Evolutionary conservation across 2,113 vertebrate species (phyloP), one percentile per base, ranked within the genome.

Genomic region (Leuciscus idus): DNA sequence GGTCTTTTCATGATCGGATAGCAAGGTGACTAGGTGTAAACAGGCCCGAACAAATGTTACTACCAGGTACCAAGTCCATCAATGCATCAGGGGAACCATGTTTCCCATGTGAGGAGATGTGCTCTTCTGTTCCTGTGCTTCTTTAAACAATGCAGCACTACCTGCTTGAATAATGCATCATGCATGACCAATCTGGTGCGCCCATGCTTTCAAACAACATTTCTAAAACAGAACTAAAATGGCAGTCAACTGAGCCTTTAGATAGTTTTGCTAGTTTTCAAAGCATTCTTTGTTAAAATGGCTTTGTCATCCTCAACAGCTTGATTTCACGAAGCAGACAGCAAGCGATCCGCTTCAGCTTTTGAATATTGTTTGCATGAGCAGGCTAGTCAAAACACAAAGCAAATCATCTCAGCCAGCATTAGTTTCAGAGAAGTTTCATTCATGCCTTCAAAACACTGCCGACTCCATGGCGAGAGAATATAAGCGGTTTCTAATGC

Each of bases 281-380:
- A 82, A 68, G 61, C 36, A 39, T 26, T 43, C 61, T 81, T 62
- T 46, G 33, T 39, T 11, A 59, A 79, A 59, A n/a, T 43, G 77
- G 33, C 43, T 81, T 68, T 68, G 26, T 82, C 80, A 52, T 52
- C 46, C 13, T 30, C 23, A 48, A 46, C 79, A 48, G 79, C 17
- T 13, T 82, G 80, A 82, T 82, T 81, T 66, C 61, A 46, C 4
- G 0, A 66, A 81, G 43, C 62, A 68, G 62, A 82, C 61, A 23
- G 62, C n/a, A 48, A 82, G 80, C 19, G 8, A 82, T 82, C 26
- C n/a, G 11, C 39, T 50, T 81, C 62, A 68, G 19, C 62, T 28
- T 82, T 48, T 68, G 80, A 48, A 82, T 82, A 50, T 8, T 68
- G 80, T 66, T 48, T 82, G 61, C 80, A 68, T 82, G 80, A 82